Evolutionary conservation across 1,140 invertebrate species (phyloP).

Genomic region (Phthorimaea operculella): DNA sequence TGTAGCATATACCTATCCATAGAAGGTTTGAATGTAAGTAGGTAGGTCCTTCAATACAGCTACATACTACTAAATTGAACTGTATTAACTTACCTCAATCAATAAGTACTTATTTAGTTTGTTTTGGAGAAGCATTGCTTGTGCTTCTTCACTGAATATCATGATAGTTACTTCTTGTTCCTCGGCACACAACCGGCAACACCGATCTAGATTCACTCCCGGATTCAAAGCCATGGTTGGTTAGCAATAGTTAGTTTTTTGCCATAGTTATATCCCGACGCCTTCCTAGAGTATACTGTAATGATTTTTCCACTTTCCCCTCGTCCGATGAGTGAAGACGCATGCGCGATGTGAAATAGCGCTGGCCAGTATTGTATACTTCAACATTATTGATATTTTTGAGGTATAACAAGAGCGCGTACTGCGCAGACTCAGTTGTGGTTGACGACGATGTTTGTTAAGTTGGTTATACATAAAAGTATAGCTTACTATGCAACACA

Average conservation of each 20-base stretch:
- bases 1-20: too few relatives aligned
- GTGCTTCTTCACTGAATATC: slow-evolving; percentile 60
- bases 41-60: too few relatives aligned
- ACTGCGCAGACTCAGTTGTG: neutral
- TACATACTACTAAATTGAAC: neutral
- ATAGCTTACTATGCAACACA: too few relatives aligned
- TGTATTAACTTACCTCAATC: slow-evolving; percentile 46
- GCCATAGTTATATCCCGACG: slow-evolving; percentile 1
- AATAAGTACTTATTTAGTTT: slow-evolving; percentile 60
- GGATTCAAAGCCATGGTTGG: slow-evolving; percentile 24
- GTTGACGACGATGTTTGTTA: neutral
- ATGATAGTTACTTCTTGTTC: slow-evolving; percentile 61
- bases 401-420: neutral
- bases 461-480: too few relatives aligned
- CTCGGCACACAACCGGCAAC: slow-evolving; percentile 58
- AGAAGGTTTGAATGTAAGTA: too few relatives aligned
- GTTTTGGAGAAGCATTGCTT: slow-evolving; percentile 56
- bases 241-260: neutral
- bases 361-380: slow-evolving; percentile 39
- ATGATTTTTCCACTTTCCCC: slow-evolving; percentile 36
- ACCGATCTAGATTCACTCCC: slow-evolving; percentile 42
- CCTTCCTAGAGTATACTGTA: slow-evolving; percentile 21
- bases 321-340: slow-evolving; percentile 30
- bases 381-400: slow-evolving; percentile 37
- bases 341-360: slow-evolving; percentile 51